phyloP scores from a whole-genome alignment of 2,113 vertebrate species.

The Heterocephalus glaber region DNA sequence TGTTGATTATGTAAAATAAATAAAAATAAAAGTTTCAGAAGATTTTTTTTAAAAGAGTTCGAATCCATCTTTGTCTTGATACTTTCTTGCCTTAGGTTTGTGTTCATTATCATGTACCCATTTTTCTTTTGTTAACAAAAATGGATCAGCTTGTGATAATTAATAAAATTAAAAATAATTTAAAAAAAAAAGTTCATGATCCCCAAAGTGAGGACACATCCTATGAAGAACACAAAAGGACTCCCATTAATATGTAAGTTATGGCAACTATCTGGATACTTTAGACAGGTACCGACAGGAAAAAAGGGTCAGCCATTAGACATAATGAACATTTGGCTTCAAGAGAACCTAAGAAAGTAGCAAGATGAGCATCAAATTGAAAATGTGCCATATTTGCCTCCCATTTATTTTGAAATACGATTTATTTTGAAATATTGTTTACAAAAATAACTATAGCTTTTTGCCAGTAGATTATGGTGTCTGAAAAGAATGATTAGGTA shows the following conservation, averaged over 20 bases:
- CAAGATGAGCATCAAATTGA: neutral
- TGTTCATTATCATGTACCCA: neutral
- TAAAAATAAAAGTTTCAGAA: constrained; percentile 18
- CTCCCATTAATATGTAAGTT: neutral
- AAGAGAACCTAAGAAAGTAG: neutral
- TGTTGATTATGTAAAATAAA: constrained; percentile 8
- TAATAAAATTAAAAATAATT: constrained; percentile 41
- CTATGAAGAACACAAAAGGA: neutral
- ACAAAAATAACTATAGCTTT: neutral
- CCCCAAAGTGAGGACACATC: neutral
- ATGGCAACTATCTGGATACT: neutral
- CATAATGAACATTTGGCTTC: neutral
- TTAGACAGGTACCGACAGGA: neutral
- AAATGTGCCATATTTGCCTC: neutral
- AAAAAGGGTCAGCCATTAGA: neutral
- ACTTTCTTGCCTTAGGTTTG: neutral
- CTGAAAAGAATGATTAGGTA: neutral
- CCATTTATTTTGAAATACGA: too few relatives aligned
- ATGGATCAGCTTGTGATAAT: constrained; percentile 3
- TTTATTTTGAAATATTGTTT: neutral
- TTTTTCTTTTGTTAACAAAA: constrained; percentile 25
- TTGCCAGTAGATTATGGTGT: neutral
- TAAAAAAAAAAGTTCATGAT: too few relatives aligned
- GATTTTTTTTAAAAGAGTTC: constrained; percentile 4
- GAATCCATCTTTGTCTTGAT: constrained; percentile 20